Conservation (phyloP, 2,797 vertebrate species). For the Setipinna tenuifilis region DNA sequence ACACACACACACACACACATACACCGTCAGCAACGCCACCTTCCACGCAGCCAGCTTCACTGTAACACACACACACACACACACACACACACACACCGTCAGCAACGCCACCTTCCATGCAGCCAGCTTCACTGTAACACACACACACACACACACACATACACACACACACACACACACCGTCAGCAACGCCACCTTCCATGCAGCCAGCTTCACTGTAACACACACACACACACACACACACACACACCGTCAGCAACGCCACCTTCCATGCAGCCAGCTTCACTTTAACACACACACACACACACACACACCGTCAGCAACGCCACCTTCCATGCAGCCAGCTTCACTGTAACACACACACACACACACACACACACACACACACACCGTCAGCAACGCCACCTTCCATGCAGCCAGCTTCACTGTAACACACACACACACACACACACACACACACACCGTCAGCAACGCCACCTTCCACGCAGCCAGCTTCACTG, state of each 20-base stretch:
- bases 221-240: conserved; percentile 1
- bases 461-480: too few relatives aligned
- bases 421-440: too few relatives aligned
- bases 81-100: conserved; percentile 22
- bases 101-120: conserved; percentile 14
- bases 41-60: conserved; percentile 14
- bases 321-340: conserved; percentile 10
- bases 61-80: neutral
- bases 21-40: conserved; percentile 21
- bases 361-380: conserved; percentile 14
- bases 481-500: too few relatives aligned
- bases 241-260: conserved; percentile 16
- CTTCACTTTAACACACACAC: neutral
- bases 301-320: conserved; percentile 17
- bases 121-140: neutral
- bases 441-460: too few relatives aligned
- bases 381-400: too few relatives aligned
- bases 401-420: too few relatives aligned
- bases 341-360: conserved; percentile 1
- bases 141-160: conserved; percentile 8
- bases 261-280: conserved; percentile 15
- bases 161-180: conserved; percentile 20
- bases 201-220: neutral
- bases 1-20: conserved; percentile 10
- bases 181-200: conserved; percentile 17